Evolutionary conservation across 2,797 vertebrate species (phyloP).

Genomic region (Semotilus atromaculatus): DNA sequence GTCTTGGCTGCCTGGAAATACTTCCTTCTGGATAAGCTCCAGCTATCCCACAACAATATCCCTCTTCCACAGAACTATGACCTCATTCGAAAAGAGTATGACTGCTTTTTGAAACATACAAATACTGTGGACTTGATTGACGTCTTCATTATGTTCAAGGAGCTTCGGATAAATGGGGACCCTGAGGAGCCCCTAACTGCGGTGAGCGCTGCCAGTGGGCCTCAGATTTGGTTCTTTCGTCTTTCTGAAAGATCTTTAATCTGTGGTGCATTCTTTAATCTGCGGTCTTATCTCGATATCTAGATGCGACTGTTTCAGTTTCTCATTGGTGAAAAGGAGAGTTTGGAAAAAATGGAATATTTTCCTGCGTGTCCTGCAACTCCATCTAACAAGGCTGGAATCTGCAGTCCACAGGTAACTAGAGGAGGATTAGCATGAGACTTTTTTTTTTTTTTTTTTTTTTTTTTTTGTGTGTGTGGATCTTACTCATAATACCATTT

Average conservation of each 20-base stretch:
- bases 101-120: conserved; percentile 83
- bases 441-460: not conserved
- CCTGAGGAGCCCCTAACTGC: conserved; percentile 71
- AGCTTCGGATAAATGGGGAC: conserved; percentile 74
- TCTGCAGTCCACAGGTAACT: conserved; percentile 71
- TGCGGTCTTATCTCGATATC: conserved; percentile 53
- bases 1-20: conserved; percentile 89
- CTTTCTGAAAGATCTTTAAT: conserved; percentile 40
- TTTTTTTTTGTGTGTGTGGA: not conserved
- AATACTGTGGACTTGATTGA: conserved; percentile 92
- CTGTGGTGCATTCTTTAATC: conserved; percentile 14
- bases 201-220: conserved; percentile 78
- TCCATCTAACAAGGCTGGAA: conserved; percentile 66
- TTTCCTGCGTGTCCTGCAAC: conserved; percentile 66
- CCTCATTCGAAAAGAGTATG: conserved; percentile 82
- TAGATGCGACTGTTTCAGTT: conserved; percentile 88
- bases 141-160: conserved; percentile 77
- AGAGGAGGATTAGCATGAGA: not conserved
- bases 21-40: conserved; percentile 87
- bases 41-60: conserved; percentile 74
- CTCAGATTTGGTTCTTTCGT: not conserved
- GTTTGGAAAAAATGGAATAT: conserved; percentile 56
- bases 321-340: conserved; percentile 73
- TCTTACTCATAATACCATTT: not conserved
- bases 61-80: conserved; percentile 81